Conservation (phyloP, 2,797 vertebrate genomes). For the Lates japonicus region DNA sequence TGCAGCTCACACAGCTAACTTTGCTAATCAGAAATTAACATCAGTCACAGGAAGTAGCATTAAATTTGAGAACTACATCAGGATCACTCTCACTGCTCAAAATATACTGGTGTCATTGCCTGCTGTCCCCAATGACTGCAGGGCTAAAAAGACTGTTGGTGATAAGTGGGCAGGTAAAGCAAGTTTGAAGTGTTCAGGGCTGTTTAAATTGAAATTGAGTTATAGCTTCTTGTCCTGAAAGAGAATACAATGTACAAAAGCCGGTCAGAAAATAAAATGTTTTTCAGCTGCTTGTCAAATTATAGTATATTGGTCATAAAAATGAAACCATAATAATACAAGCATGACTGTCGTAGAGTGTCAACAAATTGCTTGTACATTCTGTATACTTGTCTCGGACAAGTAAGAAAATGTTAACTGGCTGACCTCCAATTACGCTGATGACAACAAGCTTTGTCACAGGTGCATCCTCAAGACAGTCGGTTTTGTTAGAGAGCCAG, state of each 20-base stretch:
- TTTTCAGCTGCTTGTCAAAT: not conserved
- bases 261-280: not conserved
- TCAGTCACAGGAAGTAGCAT: constrained; percentile 51
- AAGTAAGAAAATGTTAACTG: constrained; percentile 31
- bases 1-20: constrained; percentile 52
- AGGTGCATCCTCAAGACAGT: constrained; percentile 41
- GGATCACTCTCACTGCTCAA: constrained; percentile 58
- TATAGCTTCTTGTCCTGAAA: constrained; percentile 51
- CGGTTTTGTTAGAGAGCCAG: too few relatives aligned
- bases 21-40: constrained; percentile 31
- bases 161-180: not conserved
- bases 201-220: constrained; percentile 3
- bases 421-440: constrained; percentile 67
- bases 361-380: not conserved
- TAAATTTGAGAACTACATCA: constrained; percentile 50
- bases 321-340: not conserved
- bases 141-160: not conserved
- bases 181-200: not conserved
- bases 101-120: constrained; percentile 39
- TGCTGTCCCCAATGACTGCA: not conserved
- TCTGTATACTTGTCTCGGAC: not conserved
- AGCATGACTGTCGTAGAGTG: not conserved
- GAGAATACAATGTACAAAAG: constrained; percentile 2
- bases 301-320: not conserved
- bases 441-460: constrained; percentile 19